Percentiles rank a stretch among this genome's conserved stretches.
Evolutionary conservation across 2,113 vertebrate species (phyloP).

Genomic region (Pseudorasbora parva): DNA sequence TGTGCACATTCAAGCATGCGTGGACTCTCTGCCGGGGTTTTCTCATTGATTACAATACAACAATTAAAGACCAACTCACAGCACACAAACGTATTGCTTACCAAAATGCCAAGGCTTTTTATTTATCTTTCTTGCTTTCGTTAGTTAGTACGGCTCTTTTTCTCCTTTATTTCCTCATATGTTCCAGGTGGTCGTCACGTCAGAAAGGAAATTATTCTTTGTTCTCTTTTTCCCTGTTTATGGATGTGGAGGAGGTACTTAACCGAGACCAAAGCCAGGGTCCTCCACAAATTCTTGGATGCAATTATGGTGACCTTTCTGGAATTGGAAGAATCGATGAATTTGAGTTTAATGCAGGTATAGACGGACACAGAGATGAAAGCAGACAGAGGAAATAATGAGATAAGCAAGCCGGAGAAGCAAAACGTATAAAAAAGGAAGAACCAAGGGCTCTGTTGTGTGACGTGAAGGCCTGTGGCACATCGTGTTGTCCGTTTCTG

Average conservation of each 20-base stretch:
- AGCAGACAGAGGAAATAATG: conserved; percentile 3
- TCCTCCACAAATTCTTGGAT: not conserved
- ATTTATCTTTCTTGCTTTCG: not conserved
- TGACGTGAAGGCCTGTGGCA: not conserved
- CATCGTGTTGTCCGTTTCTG: conserved; percentile 12
- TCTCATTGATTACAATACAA: not conserved
- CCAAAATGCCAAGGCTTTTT: not conserved
- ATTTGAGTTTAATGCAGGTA: not conserved
- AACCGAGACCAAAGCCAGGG: not conserved
- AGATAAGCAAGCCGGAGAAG: not conserved
- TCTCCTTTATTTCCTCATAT: not conserved
- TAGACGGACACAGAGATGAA: not conserved
- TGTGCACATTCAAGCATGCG: not conserved
- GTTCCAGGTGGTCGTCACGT: not conserved
- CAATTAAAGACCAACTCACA: not conserved
- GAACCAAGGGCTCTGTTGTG: not conserved
- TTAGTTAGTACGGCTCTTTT: not conserved
- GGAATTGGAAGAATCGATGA: not conserved
- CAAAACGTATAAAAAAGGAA: not conserved
- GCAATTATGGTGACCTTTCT: not conserved
- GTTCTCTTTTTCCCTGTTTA: not conserved
- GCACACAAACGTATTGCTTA: not conserved
- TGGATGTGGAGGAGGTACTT: not conserved
- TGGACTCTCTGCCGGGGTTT: not conserved
- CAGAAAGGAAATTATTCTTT: not conserved